Evolutionary conservation across 1,140 invertebrate species (phyloP), one percentile per base, ranked within the genome.

Genomic region (Gonioctena quinquepunctata): DNA sequence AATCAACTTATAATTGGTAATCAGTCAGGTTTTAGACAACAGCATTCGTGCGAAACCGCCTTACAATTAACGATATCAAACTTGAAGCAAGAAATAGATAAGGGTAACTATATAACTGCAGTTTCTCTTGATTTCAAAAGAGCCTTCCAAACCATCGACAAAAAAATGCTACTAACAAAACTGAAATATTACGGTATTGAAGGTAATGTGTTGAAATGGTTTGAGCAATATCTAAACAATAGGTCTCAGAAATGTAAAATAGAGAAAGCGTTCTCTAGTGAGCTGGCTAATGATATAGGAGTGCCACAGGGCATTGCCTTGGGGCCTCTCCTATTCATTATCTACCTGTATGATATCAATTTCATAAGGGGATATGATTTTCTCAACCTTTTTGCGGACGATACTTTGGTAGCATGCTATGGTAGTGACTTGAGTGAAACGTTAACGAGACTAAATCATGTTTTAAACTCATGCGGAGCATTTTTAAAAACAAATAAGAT

Each of bases 301-400:
- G 18, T 54, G 50, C 50, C 50, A 8, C 50, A 54, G 8, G 50
- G 50, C 8, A 54, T 8, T 54, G 50, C 33, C 3, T 21, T 62
- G 19, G 0, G 16, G 7, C 19, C 62, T 13, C 48, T 65, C 0
- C 18, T 50, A n/a, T 65, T 26, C 22, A 13, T 65, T 5, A 13
- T 65, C 4, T 52, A 50, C 18, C 2, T 65, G 16, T 49, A 65
- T 65, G 25, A 52, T 50, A 65, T 65, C 33, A 65, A 65, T 65
- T 65, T 65, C 21, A 7, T 65, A 7, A 28, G 19, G 11, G 48
- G 48, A 2, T 18, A 48, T 22, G 48, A 49, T 33, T 65, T 65
- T 50, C 48, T 65, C n/a, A 52, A 49, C 21, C 16, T 49, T n/a
- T 65, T 22, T 52, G 62, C 23, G 6, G 48, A 65, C 48, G 42